phyloP scores from a whole-genome alignment of 2,797 vertebrate species.

The Xenops minutus region DNA sequence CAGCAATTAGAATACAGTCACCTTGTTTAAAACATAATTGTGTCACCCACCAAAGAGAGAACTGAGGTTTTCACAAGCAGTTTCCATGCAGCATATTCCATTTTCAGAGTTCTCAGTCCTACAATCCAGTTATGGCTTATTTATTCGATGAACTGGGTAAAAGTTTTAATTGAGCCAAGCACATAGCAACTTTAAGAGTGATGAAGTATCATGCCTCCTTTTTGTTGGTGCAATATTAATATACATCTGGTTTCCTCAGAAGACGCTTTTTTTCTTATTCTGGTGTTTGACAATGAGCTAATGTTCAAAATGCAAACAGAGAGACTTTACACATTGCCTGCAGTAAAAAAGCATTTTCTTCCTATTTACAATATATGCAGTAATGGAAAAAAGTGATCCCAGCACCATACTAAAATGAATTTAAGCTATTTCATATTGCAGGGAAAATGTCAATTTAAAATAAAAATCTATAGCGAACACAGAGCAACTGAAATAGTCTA shows the following conservation, averaged over 20 bases:
- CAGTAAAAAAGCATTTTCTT: slow-evolving; percentile 5
- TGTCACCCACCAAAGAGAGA: background rate
- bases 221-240: background rate
- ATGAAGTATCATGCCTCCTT: background rate
- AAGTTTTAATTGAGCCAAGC: background rate
- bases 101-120: background rate
- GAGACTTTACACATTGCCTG: background rate
- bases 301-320: background rate
- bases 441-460: slow-evolving; percentile 17
- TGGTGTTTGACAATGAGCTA: background rate
- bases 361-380: background rate
- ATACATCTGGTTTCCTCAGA: background rate
- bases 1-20: background rate
- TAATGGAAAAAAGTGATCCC: background rate
- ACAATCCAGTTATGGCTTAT: background rate
- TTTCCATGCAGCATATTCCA: background rate
- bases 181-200: background rate
- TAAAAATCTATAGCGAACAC: slow-evolving; percentile 30
- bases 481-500: background rate
- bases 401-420: slow-evolving; percentile 18
- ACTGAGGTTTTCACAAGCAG: background rate
- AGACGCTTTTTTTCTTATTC: background rate
- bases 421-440: slow-evolving; percentile 2
- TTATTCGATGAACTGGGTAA: background rate
- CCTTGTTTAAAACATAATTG: background rate